Evolutionary conservation across 2,888 invertebrate species (phyloP).

Genomic region (Spisula subtruncata): DNA sequence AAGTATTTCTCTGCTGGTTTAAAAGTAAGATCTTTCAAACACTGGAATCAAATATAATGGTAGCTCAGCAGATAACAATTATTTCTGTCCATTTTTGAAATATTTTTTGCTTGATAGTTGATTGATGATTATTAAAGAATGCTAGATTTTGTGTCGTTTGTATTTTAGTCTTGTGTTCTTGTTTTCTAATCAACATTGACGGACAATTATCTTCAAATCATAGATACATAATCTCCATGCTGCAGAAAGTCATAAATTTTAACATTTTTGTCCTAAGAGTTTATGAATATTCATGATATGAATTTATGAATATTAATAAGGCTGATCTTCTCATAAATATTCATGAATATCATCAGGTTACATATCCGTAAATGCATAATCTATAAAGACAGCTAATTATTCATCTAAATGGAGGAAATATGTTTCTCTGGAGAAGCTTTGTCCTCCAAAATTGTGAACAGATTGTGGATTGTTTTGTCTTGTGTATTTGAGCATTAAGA

Average conservation of each 20-base stretch:
- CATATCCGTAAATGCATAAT: background rate
- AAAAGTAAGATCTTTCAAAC: no score
- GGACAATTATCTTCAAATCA: background rate
- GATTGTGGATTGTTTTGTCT: no score
- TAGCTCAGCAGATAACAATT: no score
- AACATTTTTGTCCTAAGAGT: background rate
- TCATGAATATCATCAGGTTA: background rate
- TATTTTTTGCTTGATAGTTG: background rate
- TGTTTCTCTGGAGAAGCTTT: background rate
- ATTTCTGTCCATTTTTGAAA: background rate
- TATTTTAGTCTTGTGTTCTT: background rate
- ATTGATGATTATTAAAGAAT: background rate
- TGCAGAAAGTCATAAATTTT: background rate
- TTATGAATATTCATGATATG: constrained; percentile 18
- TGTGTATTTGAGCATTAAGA: no score
- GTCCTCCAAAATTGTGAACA: no score
- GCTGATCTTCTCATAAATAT: background rate
- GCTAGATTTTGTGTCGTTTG: background rate
- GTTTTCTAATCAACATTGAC: background rate
- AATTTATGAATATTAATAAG: constrained; percentile 14
- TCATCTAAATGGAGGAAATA: background rate
- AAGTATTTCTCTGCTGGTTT: no score
- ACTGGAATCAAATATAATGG: no score
- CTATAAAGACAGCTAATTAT: background rate
- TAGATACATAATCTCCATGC: background rate